These are phyloP conservation scores for Aegotheles bennettii DNA, from an alignment of 2,113 vertebrate species.

Conservation along the genomic window DNA sequence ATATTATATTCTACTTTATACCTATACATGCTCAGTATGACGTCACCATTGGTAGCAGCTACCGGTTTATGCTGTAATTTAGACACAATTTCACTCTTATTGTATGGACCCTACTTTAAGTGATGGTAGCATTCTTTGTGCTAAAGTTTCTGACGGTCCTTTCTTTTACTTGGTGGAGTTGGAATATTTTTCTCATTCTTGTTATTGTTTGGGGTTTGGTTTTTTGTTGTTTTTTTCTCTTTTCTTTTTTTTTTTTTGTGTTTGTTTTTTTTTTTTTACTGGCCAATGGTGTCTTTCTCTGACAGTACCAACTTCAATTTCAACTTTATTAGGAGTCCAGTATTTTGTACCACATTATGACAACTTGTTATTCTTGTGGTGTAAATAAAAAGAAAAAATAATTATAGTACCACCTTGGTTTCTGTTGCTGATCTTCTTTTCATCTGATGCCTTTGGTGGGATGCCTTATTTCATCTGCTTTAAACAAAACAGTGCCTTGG, in stretches of 20 bases:
- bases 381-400: constrained; percentile 82
- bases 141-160: constrained; percentile 47
- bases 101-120: constrained; percentile 66
- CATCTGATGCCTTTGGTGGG: neutral
- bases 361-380: constrained; percentile 83
- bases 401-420: constrained; percentile 58
- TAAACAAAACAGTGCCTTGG: neutral
- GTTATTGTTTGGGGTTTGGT: neutral
- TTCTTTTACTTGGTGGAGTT: constrained; percentile 66
- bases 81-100: constrained; percentile 57
- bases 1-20: constrained; percentile 54
- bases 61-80: constrained; percentile 56
- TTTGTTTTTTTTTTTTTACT: constrained; percentile 27
- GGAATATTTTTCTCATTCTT: constrained; percentile 50
- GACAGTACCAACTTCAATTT: constrained; percentile 69
- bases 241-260: neutral
- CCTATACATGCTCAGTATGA: constrained; percentile 53
- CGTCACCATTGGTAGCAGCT: constrained; percentile 52
- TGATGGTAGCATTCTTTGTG: constrained; percentile 72
- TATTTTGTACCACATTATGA: constrained; percentile 78
- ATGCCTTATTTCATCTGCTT: neutral
- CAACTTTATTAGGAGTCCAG: constrained; percentile 79
- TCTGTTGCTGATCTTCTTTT: constrained; percentile 29
- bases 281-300: constrained; percentile 72
- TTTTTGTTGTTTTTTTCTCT: neutral